Percentiles rank a stretch among this genome's conserved stretches.
Conservation (phyloP, 2,113 vertebrate genomes). For the Nasalis larvatus region DNA sequence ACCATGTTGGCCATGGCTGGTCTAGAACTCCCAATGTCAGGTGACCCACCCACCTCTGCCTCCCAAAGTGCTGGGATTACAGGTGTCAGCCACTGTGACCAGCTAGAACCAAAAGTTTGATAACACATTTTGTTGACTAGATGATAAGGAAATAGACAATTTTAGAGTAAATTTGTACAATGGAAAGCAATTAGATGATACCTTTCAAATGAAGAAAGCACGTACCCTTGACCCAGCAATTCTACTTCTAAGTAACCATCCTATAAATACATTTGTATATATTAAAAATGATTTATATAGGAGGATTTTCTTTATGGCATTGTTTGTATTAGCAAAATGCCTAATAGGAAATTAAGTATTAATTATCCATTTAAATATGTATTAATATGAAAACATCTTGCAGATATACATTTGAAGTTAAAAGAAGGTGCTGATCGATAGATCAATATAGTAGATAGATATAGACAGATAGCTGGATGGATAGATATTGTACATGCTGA, state of each 20-base stretch:
- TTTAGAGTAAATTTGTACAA: not conserved
- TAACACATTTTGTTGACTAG: not conserved
- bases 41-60: too few species aligned
- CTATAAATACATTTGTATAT: not conserved
- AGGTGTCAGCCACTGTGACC: too few species aligned
- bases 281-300: not conserved
- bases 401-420: not conserved
- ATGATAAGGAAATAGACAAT: not conserved
- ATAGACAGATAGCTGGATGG: not conserved
- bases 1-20: too few species aligned
- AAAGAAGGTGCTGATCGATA: not conserved
- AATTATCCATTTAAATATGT: not conserved
- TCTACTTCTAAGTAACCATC: not conserved
- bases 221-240: not conserved
- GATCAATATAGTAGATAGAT: not conserved
- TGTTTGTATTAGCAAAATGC: not conserved
- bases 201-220: not conserved
- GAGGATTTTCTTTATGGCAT: not conserved
- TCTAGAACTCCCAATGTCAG: too few species aligned
- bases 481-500: not conserved
- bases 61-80: too few species aligned
- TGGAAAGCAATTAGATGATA: not conserved
- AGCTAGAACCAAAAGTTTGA: not conserved
- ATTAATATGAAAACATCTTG: not conserved
- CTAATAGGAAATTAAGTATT: not conserved